phyloP scores from a whole-genome alignment of 2,888 invertebrate species.

The Hofmannophila pseudospretella region DNA sequence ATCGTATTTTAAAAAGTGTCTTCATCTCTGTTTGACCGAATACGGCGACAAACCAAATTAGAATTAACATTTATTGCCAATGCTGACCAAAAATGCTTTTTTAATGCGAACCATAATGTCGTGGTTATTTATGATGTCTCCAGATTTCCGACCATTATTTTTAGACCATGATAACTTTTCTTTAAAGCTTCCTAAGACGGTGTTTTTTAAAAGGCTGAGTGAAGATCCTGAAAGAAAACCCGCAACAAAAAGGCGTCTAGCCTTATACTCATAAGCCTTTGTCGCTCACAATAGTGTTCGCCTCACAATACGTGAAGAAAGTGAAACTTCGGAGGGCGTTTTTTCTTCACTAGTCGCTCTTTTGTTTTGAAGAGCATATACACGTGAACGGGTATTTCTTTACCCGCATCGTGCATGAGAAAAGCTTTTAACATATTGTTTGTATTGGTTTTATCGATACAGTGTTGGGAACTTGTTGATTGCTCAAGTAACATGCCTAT shows the following conservation, averaged over 20 bases:
- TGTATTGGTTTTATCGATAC: conserved; percentile 29
- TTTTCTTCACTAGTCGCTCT: conserved; percentile 40
- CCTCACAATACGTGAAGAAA: conserved; percentile 47
- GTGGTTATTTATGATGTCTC: conserved; percentile 1
- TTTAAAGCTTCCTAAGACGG: not conserved
- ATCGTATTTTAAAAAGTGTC: conserved; percentile 31
- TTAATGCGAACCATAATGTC: conserved; percentile 8
- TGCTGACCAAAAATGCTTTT: conserved; percentile 6
- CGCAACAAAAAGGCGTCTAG: conserved; percentile 38
- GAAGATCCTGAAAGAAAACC: conserved; percentile 29
- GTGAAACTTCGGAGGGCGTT: conserved; percentile 47
- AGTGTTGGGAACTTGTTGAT: conserved; percentile 15
- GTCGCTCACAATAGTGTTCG: conserved; percentile 38
- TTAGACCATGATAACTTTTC: not conserved
- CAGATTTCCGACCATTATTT: no score
- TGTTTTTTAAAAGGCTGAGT: not conserved
- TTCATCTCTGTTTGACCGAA: conserved; percentile 29
- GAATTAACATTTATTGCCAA: conserved; percentile 20
- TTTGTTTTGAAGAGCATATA: conserved; percentile 38
- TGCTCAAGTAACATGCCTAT: conserved; percentile 1
- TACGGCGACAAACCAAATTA: conserved; percentile 29
- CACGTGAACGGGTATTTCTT: conserved; percentile 35
- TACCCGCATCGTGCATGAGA: conserved; percentile 45
- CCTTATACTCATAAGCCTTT: conserved; percentile 27
- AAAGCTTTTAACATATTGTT: conserved; percentile 50